Base-by-base conservation (phyloP, 2,797 vertebrate genomes). In the Miichthys miiuy region DNA sequence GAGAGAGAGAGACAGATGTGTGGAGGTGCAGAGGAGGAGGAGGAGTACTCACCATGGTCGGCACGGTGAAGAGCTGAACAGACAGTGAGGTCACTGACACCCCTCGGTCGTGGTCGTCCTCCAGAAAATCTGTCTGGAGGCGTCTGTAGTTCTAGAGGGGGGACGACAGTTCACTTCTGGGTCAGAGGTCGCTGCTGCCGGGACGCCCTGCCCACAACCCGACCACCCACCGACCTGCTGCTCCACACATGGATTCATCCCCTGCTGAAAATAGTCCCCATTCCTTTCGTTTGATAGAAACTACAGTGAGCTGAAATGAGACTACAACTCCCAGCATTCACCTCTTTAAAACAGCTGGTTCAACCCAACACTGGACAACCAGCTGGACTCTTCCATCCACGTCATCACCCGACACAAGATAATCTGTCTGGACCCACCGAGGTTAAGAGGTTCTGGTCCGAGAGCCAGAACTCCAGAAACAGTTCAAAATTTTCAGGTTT, bases 101-200 rank as follows among this genome's bases (percentile, higher is more conserved):
- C 95, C 97, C 95, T 89, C 98, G 96, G 92, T 99, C 98, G 88
- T 99, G 98, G 95, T 99, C 97, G 85, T 99, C 97, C 94, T 99
- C 97, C 98, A 99, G 97, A 96, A 98, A 99, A 96, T 99, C 97
- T 96, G 96, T 99, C 96, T 99, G 97, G 91, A 99, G 97, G 89
- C 97, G 96, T 96, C 96, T 96, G 96, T 98, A 99, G 97, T 97
- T 99, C 98, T 99, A 96, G 94, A 95, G 93, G 95, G 94, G 68
- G 75, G 95, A 75, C 69, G 94, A 97, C 91, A 96, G 96, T 95
- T 96, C 95, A 97, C 95, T 96, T 97, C 96, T 92, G 55, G 95
- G 96, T 96, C 88, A 95, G 86, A 94, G 94, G 93, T 94, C 94
- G 86, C 90, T 88, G 44, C 89, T 87, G 46, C 78, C 68, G 81